Evolutionary conservation across 2,797 vertebrate genomes (phyloP).

Genomic region (Manis pentadactyla): DNA sequence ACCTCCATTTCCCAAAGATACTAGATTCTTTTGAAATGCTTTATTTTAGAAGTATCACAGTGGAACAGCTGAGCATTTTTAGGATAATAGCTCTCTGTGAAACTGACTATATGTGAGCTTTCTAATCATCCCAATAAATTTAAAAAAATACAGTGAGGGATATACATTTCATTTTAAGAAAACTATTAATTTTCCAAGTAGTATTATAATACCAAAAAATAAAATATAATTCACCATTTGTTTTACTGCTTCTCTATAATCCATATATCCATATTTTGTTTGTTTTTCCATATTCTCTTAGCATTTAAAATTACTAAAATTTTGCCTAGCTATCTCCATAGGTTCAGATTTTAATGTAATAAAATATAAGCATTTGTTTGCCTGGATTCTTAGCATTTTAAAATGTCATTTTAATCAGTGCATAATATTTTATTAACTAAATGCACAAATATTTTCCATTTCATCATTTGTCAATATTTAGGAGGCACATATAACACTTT

Average conservation of each 20-base stretch:
- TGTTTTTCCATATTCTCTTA: background rate
- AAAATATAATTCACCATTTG: background rate
- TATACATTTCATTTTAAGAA: background rate
- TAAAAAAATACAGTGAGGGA: background rate
- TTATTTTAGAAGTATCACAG: background rate
- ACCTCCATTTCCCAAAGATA: background rate
- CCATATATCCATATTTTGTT: background rate
- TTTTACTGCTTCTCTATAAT: background rate
- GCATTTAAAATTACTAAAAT: background rate
- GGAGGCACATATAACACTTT: background rate
- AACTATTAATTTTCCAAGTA: background rate
- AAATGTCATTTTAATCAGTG: constrained; percentile 36
- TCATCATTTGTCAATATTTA: constrained; percentile 43
- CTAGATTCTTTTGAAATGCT: constrained; percentile 7
- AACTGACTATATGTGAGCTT: background rate
- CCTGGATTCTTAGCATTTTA: background rate
- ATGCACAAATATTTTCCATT: background rate
- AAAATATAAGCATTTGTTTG: background rate
- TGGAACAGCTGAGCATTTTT: constrained; percentile 1
- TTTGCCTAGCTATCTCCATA: background rate
- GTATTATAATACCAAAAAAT: background rate
- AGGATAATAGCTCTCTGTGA: background rate
- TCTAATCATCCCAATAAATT: background rate
- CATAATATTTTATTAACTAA: constrained; percentile 15
- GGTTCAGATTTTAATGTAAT: background rate